Percentiles rank a stretch among this genome's conserved stretches.
These are phyloP conservation scores for Amiota mariae DNA, from an alignment of 2,888 invertebrate genomes.

Conservation along the genomic window DNA sequence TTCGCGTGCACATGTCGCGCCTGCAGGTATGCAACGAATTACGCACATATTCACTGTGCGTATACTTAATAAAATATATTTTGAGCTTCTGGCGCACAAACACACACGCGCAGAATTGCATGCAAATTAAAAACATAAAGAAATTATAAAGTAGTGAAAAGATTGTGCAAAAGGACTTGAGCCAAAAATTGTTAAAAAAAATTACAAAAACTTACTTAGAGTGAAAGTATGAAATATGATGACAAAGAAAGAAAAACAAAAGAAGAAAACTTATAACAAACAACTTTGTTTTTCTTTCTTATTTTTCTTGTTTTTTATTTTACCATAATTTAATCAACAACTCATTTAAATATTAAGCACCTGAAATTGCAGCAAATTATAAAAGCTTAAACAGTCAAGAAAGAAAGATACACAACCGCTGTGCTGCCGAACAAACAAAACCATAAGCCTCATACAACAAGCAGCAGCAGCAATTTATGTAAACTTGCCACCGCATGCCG, in stretches of 20 bases:
- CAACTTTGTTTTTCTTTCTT: too few relatives aligned
- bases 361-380: slow-evolving; percentile 58
- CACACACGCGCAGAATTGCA: too few relatives aligned
- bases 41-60: neutral
- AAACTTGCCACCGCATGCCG: slow-evolving; percentile 4
- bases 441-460: neutral
- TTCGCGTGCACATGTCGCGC: slow-evolving; percentile 31
- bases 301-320: slow-evolving; percentile 31
- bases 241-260: slow-evolving; percentile 48
- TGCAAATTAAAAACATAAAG: neutral
- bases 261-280: too few relatives aligned
- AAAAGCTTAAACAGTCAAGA: slow-evolving; percentile 11
- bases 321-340: slow-evolving; percentile 33
- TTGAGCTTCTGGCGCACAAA: slow-evolving; percentile 48
- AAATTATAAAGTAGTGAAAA: too few relatives aligned
- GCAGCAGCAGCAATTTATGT: slow-evolving; percentile 26
- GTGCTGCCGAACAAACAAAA: too few relatives aligned
- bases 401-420: neutral
- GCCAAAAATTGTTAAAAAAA: neutral
- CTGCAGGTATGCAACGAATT: slow-evolving; percentile 51
- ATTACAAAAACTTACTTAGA: neutral
- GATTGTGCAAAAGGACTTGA: too few relatives aligned
- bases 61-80: slow-evolving; percentile 54
- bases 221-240: neutral
- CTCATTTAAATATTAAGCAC: slow-evolving; percentile 57